These are phyloP conservation scores for Trachythela sp. DNA, from an alignment of 64 coral and sea anemone species.

Conservation along the genomic window DNA sequence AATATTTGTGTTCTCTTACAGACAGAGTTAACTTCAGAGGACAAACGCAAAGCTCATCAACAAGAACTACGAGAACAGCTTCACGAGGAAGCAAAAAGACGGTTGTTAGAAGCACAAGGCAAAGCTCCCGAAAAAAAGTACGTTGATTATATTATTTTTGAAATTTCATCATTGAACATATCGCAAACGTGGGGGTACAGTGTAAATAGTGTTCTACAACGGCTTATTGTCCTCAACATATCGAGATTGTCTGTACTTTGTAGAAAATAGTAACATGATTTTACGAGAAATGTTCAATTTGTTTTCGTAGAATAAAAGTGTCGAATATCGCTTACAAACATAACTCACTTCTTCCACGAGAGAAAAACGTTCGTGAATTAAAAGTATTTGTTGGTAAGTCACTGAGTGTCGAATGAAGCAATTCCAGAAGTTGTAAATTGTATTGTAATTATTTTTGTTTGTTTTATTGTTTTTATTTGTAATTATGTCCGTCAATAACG, in stretches of 20 bases:
- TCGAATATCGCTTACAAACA: slow-evolving; percentile 98
- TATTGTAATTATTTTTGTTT: not conserved
- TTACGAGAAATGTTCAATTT: not conserved
- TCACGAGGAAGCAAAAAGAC: slow-evolving; percentile 95
- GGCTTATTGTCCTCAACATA: too few relatives aligned
- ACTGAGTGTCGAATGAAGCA: not conserved
- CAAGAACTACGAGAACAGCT: slow-evolving; percentile 82
- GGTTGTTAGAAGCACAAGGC: slow-evolving; percentile 91
- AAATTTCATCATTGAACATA: not conserved
- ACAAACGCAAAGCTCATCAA: slow-evolving; percentile 87
- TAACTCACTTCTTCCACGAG: slow-evolving; percentile 58
- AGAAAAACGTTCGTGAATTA: slow-evolving; percentile 80
- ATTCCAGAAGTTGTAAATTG: not conserved
- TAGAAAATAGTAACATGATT: not conserved
- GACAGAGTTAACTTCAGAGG: slow-evolving; percentile 89
- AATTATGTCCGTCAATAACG: too few relatives aligned
- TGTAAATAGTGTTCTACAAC: too few relatives aligned
- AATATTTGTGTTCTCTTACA: slow-evolving; percentile 19
- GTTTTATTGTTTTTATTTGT: not conserved
- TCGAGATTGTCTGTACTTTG: too few relatives aligned
- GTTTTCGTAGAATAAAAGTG: slow-evolving; percentile 67
- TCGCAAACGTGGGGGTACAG: too few relatives aligned
- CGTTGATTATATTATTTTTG: not conserved
- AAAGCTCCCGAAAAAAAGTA: slow-evolving; percentile 30
- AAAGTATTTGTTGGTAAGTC: slow-evolving; percentile 89